Conservation (phyloP, 2,888 invertebrate species). For the Drosophila pseudotakahashii region DNA sequence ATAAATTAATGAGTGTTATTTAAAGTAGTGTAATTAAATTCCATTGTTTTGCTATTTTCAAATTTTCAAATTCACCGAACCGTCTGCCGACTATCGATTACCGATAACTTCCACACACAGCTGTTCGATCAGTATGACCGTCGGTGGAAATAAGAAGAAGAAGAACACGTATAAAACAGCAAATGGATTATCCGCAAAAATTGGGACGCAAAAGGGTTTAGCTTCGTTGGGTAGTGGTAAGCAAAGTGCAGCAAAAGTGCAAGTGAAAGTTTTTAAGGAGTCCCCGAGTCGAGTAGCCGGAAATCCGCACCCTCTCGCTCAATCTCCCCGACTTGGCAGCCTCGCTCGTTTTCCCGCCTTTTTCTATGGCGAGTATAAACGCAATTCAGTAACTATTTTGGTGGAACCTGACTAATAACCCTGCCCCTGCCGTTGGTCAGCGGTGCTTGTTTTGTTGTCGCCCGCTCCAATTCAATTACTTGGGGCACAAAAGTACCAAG, state of each 20-base stretch:
- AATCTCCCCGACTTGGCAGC: constrained; percentile 11
- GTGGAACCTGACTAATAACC: background rate
- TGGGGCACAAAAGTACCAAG: background rate
- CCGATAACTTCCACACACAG: background rate
- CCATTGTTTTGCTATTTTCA: background rate
- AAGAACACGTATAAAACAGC: background rate
- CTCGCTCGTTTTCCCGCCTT: constrained; percentile 47
- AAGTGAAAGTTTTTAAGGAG: background rate
- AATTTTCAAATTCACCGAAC: too few species aligned
- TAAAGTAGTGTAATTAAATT: background rate
- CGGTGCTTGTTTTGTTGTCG: background rate
- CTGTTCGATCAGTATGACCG: background rate
- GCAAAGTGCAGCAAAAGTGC: background rate
- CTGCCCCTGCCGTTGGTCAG: background rate
- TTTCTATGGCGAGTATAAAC: constrained; percentile 25
- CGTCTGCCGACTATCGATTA: constrained; percentile 4
- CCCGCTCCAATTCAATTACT: too few species aligned
- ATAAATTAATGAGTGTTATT: background rate
- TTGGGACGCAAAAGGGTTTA: background rate
- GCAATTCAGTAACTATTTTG: background rate
- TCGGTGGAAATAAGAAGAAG: too few species aligned
- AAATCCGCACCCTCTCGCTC: background rate
- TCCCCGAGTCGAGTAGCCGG: background rate
- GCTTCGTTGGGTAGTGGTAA: background rate
- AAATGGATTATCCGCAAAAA: background rate